Evolutionary conservation across 1,140 invertebrate species (phyloP), one percentile per base, ranked within the genome.

Genomic region (Hylaeus volcanicus): DNA sequence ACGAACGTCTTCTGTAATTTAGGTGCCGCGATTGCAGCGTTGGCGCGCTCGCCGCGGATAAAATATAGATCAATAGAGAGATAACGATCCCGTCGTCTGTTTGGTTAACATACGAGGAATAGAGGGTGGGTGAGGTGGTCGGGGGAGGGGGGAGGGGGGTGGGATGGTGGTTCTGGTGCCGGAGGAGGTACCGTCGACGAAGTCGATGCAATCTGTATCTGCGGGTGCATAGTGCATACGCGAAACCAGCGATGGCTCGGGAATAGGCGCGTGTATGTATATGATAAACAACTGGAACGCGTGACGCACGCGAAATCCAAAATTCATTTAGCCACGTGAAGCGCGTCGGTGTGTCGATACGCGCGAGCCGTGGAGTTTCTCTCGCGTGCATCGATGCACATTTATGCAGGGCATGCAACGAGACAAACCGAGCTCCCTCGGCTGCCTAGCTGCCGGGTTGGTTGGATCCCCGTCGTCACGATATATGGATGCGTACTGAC

Each of bases 341-440:
- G 63, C 58, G 48, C 14, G 58, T 53, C 51, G 39, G 80, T 41
- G 69, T 66, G 75, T 77, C 83, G 75, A 85, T 85, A 71, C 56
- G 58, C 55, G 78, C 55, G 73, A 61, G 37, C 63, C 61, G 77
- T 41, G 56, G 41, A 83, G 82, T 85, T 84, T 83, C 81, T 56
- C 51, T 83, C 64, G 75, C 65, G 65, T 80, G 76, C 82, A 85
- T 75, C 71, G 83, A 69, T 79, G 83, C 82, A 84, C 83, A 79
- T 85, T 85, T 84, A 79, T 74, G 83, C 75, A 69, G 68, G 6
- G 55, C 63, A 58, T 73, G 69, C 60, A 56, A 60, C 70, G 58
- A 84, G 76, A 84, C 81, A 70, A 83, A 79, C 73, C 48, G 60
- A 64, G 60, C 69, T 64, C 41, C 12, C 69, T 63, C 60, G 60